Base-by-base conservation (phyloP, 2,888 invertebrate species). In the Chorisops tibialis region DNA sequence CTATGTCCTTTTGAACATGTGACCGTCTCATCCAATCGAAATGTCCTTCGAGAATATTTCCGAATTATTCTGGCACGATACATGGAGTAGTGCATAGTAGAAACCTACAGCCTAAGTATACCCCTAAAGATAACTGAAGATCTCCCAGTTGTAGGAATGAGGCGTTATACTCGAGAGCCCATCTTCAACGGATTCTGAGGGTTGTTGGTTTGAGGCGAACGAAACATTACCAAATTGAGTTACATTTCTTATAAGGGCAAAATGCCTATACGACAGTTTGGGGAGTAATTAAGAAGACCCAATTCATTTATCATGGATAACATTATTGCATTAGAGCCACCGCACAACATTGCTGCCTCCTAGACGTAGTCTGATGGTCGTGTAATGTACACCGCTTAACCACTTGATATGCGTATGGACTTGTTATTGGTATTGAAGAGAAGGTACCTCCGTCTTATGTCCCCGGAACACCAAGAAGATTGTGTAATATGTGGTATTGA, bases 241-340 rank as follows among this genome's bases (percentile, higher is more conserved):
- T 68, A 70, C 70, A 70, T 70, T 70, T 71, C 70, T 70, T 70
- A 68, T 69, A 67, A 68, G 67, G 67, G 65, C 66, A 68, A 69
- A 69, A 68, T 70, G 70, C 70, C 70, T 70, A 72, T 73, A 74
- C 71, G 71, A 73, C 70, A 73, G 72, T 73, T 72, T 72, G 70
- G 73, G 73, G 74, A 73, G 71, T 74, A 74, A 74, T 74, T 74
- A 74, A 73, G 70, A 70, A 70, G 69, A 70, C 73, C 70, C 71
- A 72, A 73, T 73, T 73, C 72, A 73, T 73, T 74, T 73, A 73
- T 73, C 73, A 74, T 73, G 70, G 66, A 69, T 67, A 67, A 67
- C 68, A 68, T 69, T 69, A 69, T 69, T 66, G 64, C 63, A 65
- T 65, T 62, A 61, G 19, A 45, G 56, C 56, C 45, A 56, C 56